Conservation (phyloP, 35 echinoderm and acorn worm species). For the Stichopus chloronotus region DNA sequence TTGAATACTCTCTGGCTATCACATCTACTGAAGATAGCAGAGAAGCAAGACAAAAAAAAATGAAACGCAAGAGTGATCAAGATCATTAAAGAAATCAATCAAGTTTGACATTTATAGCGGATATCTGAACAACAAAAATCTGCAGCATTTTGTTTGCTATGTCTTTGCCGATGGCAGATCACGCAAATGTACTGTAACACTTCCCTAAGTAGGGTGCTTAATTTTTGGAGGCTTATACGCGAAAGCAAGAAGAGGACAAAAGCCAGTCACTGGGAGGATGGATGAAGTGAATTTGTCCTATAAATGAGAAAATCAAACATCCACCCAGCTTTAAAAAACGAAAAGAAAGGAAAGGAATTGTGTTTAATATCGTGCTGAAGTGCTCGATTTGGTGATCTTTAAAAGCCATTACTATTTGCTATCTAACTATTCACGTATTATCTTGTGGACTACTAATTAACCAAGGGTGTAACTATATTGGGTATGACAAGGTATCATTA, state of each 20-base stretch:
- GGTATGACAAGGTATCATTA: not conserved
- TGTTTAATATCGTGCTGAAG: not conserved
- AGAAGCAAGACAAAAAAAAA: conserved; percentile 20
- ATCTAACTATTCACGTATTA: not conserved
- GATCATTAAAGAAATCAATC: conserved; percentile 41
- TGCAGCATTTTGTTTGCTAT: not conserved
- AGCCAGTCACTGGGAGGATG: not conserved
- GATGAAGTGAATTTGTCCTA: not conserved
- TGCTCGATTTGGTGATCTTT: not conserved
- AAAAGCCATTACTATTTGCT: not conserved
- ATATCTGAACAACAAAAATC: not conserved
- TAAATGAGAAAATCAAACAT: not conserved
- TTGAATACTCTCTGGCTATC: conserved; percentile 10
- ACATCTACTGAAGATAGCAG: not conserved
- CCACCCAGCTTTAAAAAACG: not conserved
- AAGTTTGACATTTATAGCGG: conserved; percentile 22
- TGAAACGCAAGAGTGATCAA: conserved; percentile 23
- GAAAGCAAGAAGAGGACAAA: too few relatives aligned
- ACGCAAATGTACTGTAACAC: conserved; percentile 3
- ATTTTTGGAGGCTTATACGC: too few relatives aligned
- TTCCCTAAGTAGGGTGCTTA: not conserved
- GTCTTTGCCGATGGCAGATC: not conserved
- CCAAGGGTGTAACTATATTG: not conserved
- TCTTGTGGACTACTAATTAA: not conserved
- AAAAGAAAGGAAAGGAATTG: not conserved